phyloP scores from a whole-genome alignment of 2,797 vertebrate species.

The Malacoraja senta region DNA sequence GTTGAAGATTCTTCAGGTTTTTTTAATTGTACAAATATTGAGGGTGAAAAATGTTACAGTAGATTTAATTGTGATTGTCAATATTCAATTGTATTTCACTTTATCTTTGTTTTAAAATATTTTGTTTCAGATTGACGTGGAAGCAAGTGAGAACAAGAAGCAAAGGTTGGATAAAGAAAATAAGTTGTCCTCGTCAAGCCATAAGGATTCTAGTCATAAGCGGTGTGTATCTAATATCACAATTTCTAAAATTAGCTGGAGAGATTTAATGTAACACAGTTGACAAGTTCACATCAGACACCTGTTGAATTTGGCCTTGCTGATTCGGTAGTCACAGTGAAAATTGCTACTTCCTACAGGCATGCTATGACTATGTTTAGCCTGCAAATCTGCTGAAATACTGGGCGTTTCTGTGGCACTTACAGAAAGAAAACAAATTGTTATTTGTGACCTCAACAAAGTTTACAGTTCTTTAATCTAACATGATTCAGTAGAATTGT shows the following conservation, averaged over 20 bases:
- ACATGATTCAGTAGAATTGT: background rate
- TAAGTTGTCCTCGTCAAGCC: slow-evolving; percentile 54
- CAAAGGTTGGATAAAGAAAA: slow-evolving; percentile 61
- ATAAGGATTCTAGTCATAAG: slow-evolving; percentile 55
- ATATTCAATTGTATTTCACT: background rate
- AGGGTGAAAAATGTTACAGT: background rate
- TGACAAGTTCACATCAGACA: background rate
- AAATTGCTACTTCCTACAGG: background rate
- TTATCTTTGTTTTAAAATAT: slow-evolving; percentile 1
- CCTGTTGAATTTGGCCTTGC: slow-evolving; percentile 37
- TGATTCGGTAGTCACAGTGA: slow-evolving; percentile 44
- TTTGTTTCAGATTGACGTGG: slow-evolving; percentile 58
- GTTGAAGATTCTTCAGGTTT: background rate
- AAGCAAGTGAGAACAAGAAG: slow-evolving; percentile 67
- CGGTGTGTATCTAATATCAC: slow-evolving; percentile 64
- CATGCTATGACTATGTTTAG: slow-evolving; percentile 12
- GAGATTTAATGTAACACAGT: slow-evolving; percentile 2
- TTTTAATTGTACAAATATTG: background rate
- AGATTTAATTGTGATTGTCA: background rate
- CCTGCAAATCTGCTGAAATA: background rate
- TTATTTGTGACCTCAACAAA: background rate
- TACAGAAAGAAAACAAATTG: background rate
- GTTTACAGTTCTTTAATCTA: background rate
- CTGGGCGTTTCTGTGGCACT: background rate
- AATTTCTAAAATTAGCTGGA: slow-evolving; percentile 41